Base-by-base conservation (phyloP, 2,797 vertebrate species). In the Neopelma chrysocephalum region DNA sequence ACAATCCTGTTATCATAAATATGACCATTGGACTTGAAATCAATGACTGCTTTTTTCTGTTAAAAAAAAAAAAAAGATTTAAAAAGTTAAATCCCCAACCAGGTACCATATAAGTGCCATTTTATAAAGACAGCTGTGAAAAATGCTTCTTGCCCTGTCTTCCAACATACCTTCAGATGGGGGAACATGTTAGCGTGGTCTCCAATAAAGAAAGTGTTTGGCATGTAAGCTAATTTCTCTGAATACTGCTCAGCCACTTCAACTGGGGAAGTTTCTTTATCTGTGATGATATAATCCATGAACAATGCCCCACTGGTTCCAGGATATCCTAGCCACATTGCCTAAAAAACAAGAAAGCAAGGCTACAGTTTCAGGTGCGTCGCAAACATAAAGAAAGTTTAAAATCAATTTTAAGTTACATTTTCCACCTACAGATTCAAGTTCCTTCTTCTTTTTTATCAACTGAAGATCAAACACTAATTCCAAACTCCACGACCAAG, bases 111-210 rank as follows among this genome's bases (percentile, higher is more conserved):
- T 25, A 54, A 60, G 11, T 29, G 17, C 4, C 23, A 58, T 26
- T 85, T 77, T 57, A 71, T 32, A n/a, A 58, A 83, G 31, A 75
- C 45, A 78, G 45, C 11, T 50, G 56, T 2, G 14, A 56, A 65
- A 53, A 92, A 73, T 25, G 60, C 2, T 61, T n/a, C 85, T 38
- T 80, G 71, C 15, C 21, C 21, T 40, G 29, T 85, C 61, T 34
- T 97, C 36, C 75, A 58, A 88, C 94, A 0, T 97, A 99, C 99
- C 99, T 99, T 99, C 69, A 99, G 98, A 95, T 99, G 99, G 72
- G 99, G 99, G 92, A 99, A 99, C 99, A 99, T 99, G 97, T 99
- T 99, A 84, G 99, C 99, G 4, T 99, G 99, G 97, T 99, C 99
- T 96, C 99, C 99, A 76, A 99, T 99, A 94, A 99, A 99, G 98